A percentile compares a stretch with the other conserved stretches of the same genome.
Evolutionary conservation across 2,797 vertebrate genomes (phyloP).

Genomic region (Xenops minutus): DNA sequence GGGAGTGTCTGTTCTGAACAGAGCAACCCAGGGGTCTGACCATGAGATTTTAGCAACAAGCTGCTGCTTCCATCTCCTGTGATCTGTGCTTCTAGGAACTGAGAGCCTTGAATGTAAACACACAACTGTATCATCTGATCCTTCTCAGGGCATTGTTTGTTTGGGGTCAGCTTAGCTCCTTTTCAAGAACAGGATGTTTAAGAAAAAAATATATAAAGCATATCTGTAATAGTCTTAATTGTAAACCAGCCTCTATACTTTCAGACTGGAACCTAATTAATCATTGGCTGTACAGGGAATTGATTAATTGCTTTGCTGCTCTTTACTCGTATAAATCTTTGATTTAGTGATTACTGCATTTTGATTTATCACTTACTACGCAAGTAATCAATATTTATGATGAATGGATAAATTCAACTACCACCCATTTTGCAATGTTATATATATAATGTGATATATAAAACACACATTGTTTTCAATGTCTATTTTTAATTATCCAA

Average conservation of each 20-base stretch:
- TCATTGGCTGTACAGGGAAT: slow-evolving; percentile 79
- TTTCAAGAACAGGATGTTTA: slow-evolving; percentile 61
- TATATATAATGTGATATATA: slow-evolving; percentile 40
- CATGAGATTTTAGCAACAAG: neutral
- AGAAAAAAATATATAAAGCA: slow-evolving; percentile 13
- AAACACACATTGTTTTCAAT: slow-evolving; percentile 8
- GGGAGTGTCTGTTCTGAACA: neutral
- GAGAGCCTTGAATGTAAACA: slow-evolving; percentile 36
- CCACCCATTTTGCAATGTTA: slow-evolving; percentile 69
- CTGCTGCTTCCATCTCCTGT: neutral
- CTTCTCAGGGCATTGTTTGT: slow-evolving; percentile 42
- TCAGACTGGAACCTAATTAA: slow-evolving; percentile 84
- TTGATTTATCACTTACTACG: slow-evolving; percentile 86
- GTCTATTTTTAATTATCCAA: slow-evolving; percentile 38
- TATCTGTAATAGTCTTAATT: slow-evolving; percentile 73
- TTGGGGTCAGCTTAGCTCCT: slow-evolving; percentile 51
- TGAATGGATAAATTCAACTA: slow-evolving; percentile 84
- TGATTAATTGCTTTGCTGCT: slow-evolving; percentile 85
- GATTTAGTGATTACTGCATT: slow-evolving; percentile 85
- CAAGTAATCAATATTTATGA: slow-evolving; percentile 88
- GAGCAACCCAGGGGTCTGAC: neutral
- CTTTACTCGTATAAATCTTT: slow-evolving; percentile 90
- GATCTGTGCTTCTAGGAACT: neutral
- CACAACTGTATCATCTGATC: slow-evolving; percentile 30
- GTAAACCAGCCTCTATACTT: slow-evolving; percentile 71